These are phyloP conservation scores for Dallia pectoralis DNA, from an alignment of 2,797 vertebrate genomes.

Conservation along the genomic window DNA sequence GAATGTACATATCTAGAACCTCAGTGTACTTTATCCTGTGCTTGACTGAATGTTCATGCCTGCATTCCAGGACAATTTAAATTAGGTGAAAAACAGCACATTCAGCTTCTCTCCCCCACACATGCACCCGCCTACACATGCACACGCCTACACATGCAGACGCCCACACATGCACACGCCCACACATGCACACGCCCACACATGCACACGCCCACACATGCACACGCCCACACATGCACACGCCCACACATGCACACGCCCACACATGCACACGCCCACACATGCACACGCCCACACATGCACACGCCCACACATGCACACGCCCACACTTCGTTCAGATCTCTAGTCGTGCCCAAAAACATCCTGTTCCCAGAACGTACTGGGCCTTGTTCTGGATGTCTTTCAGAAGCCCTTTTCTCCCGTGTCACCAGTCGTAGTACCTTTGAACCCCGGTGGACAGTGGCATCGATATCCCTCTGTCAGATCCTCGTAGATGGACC, in stretches of 20 bases:
- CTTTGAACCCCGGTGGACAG: constrained; percentile 76
- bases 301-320: background rate
- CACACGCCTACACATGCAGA: too few relatives aligned
- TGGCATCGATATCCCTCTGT: constrained; percentile 73
- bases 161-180: background rate
- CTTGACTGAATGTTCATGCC: background rate
- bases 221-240: too few relatives aligned
- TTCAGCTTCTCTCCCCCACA: background rate
- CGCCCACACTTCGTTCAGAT: background rate
- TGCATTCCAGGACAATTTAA: background rate
- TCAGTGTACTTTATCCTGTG: background rate
- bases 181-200: background rate
- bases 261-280: background rate
- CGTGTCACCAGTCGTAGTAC: constrained; percentile 71
- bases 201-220: too few relatives aligned
- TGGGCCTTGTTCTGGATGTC: too few relatives aligned
- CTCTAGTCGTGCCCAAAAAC: too few relatives aligned
- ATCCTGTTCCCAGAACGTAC: too few relatives aligned
- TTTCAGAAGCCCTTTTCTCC: too few relatives aligned
- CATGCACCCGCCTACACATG: background rate
- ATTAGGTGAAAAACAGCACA: background rate
- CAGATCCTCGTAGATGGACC: constrained; percentile 74
- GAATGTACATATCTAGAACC: background rate
- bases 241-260: too few relatives aligned
- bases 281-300: background rate